Evolutionary conservation across 2,888 invertebrate species (phyloP).

Genomic region (Lymantria dispar): DNA sequence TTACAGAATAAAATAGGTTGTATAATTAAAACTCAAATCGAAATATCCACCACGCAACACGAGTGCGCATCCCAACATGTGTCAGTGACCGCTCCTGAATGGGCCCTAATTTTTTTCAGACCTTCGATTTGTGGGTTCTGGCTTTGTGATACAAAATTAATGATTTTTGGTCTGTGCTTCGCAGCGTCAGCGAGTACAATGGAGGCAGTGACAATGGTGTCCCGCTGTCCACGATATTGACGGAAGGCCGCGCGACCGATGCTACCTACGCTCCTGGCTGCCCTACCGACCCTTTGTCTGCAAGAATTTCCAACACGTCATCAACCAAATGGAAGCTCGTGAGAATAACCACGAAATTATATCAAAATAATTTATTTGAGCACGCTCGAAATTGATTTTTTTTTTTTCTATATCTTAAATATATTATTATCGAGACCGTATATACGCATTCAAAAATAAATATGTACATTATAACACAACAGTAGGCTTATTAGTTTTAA

Average conservation of each 20-base stretch:
- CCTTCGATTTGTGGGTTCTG: slow-evolving; percentile 79
- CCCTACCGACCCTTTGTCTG: slow-evolving; percentile 63
- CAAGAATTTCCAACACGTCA: slow-evolving; percentile 72
- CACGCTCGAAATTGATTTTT: slow-evolving; percentile 39
- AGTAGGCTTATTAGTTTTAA: not conserved
- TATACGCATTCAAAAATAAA: not conserved
- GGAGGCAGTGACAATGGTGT: slow-evolving; percentile 72
- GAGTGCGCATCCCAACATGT: slow-evolving; percentile 49
- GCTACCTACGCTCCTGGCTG: slow-evolving; percentile 73
- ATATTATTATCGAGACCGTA: not conserved
- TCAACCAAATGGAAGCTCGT: slow-evolving; percentile 63
- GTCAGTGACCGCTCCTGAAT: slow-evolving; percentile 76
- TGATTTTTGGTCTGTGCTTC: slow-evolving; percentile 79
- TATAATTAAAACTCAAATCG: slow-evolving; percentile 71
- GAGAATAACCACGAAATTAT: slow-evolving; percentile 61
- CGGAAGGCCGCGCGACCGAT: slow-evolving; percentile 56
- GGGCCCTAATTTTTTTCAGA: slow-evolving; percentile 70
- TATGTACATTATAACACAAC: not conserved
- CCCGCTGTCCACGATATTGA: slow-evolving; percentile 80
- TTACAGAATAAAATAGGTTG: slow-evolving; percentile 20
- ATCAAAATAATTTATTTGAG: slow-evolving; percentile 57
- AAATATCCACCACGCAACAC: slow-evolving; percentile 49
- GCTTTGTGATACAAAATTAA: slow-evolving; percentile 82
- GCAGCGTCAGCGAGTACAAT: slow-evolving; percentile 67
- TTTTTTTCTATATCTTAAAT: slow-evolving; percentile 29